Conservation (phyloP, 92 coral and sea anemone species). For the Paramuricea clavata region DNA sequence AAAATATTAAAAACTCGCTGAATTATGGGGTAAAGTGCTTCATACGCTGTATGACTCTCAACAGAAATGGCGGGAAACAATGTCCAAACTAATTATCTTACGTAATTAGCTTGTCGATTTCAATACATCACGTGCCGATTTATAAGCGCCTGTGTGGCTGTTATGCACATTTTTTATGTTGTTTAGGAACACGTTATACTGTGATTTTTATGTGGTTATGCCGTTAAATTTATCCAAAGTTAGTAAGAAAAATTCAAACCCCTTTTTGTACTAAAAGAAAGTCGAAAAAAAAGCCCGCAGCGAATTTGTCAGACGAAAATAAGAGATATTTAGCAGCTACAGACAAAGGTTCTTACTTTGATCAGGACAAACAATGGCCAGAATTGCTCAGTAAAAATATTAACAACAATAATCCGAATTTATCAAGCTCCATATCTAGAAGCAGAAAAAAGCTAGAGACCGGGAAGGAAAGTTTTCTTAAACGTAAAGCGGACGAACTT, state of each 20-base stretch:
- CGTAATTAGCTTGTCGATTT: no score
- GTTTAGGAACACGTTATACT: no score
- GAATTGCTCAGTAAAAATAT: background rate
- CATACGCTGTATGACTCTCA: no score
- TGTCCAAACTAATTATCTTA: no score
- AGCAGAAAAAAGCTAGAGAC: slow-evolving; percentile 7
- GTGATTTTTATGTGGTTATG: no score
- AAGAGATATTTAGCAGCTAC: slow-evolving; percentile 5
- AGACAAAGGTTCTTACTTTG: background rate
- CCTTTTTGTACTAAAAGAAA: background rate
- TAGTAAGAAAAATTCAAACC: background rate
- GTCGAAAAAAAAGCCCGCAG: background rate
- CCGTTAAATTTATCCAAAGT: no score
- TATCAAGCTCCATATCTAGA: slow-evolving; percentile 15
- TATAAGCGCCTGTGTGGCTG: no score
- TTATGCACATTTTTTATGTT: no score
- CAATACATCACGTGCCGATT: no score
- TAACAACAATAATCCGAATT: slow-evolving; percentile 8
- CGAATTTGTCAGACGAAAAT: background rate
- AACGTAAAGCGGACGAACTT: slow-evolving; percentile 16
- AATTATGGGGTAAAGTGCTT: no score
- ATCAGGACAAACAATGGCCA: slow-evolving; percentile 5
- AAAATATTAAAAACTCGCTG: no score
- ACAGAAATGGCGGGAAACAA: no score
- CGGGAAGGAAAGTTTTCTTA: slow-evolving; percentile 10